phyloP scores from a whole-genome alignment of 2,113 vertebrate genomes.

The Calyptommatus sinebrachiatus region DNA sequence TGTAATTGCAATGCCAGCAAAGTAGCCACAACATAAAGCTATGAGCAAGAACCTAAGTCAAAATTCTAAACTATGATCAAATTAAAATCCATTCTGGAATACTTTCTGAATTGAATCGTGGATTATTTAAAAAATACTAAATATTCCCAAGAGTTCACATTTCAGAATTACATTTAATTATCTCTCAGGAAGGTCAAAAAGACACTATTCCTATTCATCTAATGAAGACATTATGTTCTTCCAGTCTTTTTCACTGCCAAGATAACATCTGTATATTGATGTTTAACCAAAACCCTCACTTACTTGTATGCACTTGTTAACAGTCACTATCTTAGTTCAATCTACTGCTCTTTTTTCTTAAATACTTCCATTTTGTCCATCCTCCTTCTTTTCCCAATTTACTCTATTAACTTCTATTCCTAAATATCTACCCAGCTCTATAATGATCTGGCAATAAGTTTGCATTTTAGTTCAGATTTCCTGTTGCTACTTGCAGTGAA shows the following conservation, averaged over 20 bases:
- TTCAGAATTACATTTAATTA: not conserved
- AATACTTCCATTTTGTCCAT: not conserved
- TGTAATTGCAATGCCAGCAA: not conserved
- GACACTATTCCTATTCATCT: not conserved
- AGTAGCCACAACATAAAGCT: not conserved
- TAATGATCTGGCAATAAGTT: not conserved
- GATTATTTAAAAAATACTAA: not conserved
- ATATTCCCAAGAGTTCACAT: not conserved
- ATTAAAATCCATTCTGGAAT: not conserved
- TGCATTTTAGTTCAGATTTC: not conserved
- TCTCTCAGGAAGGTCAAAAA: not conserved
- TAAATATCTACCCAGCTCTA: not conserved
- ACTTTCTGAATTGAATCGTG: not conserved
- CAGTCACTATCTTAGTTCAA: not conserved
- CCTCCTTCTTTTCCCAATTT: not conserved
- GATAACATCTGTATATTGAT: not conserved
- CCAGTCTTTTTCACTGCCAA: not conserved
- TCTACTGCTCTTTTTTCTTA: not conserved
- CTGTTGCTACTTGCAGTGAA: not conserved
- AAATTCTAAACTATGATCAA: not conserved
- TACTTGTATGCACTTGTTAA: not conserved
- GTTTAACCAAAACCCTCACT: not conserved
- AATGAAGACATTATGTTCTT: not conserved
- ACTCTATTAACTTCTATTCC: not conserved
- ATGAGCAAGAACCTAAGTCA: not conserved